Evolutionary conservation across 2,113 vertebrate genomes (phyloP).

Genomic region (Paramisgurnus dabryanus): DNA sequence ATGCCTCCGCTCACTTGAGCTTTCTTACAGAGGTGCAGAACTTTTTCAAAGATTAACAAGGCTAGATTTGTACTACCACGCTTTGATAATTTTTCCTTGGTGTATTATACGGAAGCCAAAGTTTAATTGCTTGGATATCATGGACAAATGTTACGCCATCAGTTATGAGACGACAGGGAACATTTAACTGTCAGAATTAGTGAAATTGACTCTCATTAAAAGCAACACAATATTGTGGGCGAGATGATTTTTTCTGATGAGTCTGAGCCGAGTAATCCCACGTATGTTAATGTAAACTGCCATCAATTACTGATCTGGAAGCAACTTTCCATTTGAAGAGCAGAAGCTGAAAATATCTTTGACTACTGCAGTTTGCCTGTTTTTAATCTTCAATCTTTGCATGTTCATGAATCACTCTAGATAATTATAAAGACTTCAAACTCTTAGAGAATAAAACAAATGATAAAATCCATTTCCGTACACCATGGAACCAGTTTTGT

Average conservation of each 20-base stretch:
- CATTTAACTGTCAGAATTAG: background rate
- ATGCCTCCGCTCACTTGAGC: background rate
- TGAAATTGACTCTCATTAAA: conserved; percentile 8
- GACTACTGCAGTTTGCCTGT: background rate
- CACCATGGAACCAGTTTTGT: no score
- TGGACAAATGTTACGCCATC: background rate
- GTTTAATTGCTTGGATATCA: background rate
- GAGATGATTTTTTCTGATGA: conserved; percentile 14
- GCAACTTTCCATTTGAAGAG: background rate
- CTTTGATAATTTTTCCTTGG: background rate
- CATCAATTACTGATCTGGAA: conserved; percentile 4
- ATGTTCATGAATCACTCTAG: background rate
- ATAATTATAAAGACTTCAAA: background rate
- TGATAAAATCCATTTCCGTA: background rate
- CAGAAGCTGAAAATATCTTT: background rate
- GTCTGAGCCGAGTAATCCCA: background rate
- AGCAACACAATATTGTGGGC: conserved; percentile 5
- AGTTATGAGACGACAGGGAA: background rate
- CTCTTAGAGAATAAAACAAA: background rate
- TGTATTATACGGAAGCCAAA: background rate
- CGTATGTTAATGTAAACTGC: background rate
- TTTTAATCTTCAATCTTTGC: background rate
- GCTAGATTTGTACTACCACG: background rate
- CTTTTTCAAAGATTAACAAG: background rate
- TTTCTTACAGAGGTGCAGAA: background rate